Conservation (phyloP, 2,797 vertebrate genomes). For the Spinus olivaceus region DNA sequence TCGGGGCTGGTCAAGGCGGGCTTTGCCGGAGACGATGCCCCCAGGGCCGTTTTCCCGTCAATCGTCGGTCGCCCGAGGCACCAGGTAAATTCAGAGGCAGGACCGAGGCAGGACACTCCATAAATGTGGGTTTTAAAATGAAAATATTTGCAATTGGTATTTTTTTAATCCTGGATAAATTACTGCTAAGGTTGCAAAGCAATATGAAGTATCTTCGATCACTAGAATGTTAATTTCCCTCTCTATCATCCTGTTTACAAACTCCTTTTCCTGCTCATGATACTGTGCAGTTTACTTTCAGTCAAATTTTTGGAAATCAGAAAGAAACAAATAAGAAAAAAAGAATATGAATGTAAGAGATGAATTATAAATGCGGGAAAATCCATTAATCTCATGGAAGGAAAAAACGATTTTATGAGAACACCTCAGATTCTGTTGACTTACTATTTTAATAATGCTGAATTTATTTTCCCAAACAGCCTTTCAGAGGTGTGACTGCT, state of each 20-base stretch:
- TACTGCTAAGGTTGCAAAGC: background rate
- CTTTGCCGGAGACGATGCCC: slow-evolving; percentile 92
- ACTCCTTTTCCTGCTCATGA: background rate
- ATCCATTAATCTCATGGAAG: background rate
- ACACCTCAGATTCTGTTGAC: background rate
- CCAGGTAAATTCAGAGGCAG: slow-evolving; percentile 77
- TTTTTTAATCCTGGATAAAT: background rate
- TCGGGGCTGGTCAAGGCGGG: slow-evolving; percentile 93
- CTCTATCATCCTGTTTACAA: background rate
- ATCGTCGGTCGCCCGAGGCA: slow-evolving; percentile 92
- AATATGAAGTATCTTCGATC: background rate
- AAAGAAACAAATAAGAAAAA: background rate
- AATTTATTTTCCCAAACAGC: background rate
- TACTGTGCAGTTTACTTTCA: background rate
- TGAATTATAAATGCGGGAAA: background rate
- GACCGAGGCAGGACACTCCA: background rate
- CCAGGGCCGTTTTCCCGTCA: slow-evolving; percentile 90
- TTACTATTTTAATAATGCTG: background rate
- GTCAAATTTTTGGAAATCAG: background rate
- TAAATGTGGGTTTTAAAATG: no score
- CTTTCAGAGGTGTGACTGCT: background rate
- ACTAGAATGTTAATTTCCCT: background rate
- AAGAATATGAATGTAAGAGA: background rate
- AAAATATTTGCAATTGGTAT: background rate
- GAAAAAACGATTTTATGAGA: background rate